Percentiles rank a stretch among this genome's conserved stretches.
phyloP scores from a whole-genome alignment of 2,113 vertebrate genomes.

The Oreochromis spilurus region DNA sequence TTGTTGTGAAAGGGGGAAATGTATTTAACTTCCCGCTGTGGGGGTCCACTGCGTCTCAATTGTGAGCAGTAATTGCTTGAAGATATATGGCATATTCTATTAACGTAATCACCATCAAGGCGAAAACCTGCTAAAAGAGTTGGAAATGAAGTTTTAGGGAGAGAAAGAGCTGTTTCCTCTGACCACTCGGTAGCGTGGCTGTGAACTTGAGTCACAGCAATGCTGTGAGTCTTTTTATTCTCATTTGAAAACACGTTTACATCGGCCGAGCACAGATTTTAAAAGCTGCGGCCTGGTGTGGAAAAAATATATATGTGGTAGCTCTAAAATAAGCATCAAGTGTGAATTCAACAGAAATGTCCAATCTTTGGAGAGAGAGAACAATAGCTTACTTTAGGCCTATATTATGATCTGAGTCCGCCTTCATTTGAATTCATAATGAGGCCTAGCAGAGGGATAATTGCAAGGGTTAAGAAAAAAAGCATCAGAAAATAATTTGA shows the following conservation, averaged over 20 bases:
- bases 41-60: constrained; percentile 78
- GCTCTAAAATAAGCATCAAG: background rate
- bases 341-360: background rate
- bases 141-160: constrained; percentile 70
- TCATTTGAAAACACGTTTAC: background rate
- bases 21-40: constrained; percentile 82
- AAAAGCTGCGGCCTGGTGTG: background rate
- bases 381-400: background rate
- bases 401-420: background rate
- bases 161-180: constrained; percentile 65
- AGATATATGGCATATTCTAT: constrained; percentile 93
- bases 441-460: background rate
- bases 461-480: background rate
- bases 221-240: background rate
- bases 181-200: constrained; percentile 79
- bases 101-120: constrained; percentile 92
- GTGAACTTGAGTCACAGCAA: background rate
- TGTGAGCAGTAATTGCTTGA: constrained; percentile 87
- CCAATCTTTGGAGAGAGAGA: background rate
- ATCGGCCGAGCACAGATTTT: background rate
- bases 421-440: background rate
- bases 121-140: constrained; percentile 79
- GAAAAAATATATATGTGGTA: background rate
- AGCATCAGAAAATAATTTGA: background rate
- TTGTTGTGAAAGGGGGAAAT: constrained; percentile 75